Conservation (phyloP, 2,888 invertebrate species). For the Allygus modestus region DNA sequence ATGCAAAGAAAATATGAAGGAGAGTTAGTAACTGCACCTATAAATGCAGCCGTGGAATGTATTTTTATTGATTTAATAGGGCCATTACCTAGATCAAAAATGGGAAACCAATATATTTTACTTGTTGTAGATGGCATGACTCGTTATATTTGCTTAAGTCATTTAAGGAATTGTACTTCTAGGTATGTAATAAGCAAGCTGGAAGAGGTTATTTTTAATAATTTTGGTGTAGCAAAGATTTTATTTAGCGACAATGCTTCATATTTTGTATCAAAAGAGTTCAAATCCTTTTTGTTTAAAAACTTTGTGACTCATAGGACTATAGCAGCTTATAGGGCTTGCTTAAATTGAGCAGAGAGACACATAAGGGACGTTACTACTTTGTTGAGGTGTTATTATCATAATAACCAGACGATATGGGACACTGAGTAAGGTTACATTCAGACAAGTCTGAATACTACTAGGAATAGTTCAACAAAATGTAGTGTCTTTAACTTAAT, state of each 20-base stretch:
- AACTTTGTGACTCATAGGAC: not conserved
- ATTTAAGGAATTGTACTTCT: not conserved
- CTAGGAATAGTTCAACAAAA: not conserved
- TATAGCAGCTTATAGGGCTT: not conserved
- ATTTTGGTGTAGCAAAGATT: not conserved
- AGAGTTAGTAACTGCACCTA: not conserved
- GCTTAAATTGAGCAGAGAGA: not conserved
- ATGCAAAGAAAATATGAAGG: not conserved
- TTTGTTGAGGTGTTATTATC: not conserved
- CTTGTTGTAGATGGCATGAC: not conserved
- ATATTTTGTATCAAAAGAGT: not conserved
- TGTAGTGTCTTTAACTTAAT: not conserved
- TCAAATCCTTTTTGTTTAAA: not conserved
- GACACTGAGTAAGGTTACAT: not conserved
- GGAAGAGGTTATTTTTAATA: not conserved
- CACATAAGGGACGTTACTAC: not conserved
- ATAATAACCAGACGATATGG: not conserved
- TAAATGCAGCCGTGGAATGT: not conserved
- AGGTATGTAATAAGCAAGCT: too few relatives aligned
- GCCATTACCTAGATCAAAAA: not conserved
- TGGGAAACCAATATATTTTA: not conserved
- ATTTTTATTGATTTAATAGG: not conserved
- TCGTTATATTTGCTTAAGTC: not conserved
- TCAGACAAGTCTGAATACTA: not conserved
- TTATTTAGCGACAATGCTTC: slow-evolving; percentile 4